Evolutionary conservation across 2,113 vertebrate species (phyloP), one percentile per base, ranked within the genome.

Genomic region (Ictalurus furcatus): DNA sequence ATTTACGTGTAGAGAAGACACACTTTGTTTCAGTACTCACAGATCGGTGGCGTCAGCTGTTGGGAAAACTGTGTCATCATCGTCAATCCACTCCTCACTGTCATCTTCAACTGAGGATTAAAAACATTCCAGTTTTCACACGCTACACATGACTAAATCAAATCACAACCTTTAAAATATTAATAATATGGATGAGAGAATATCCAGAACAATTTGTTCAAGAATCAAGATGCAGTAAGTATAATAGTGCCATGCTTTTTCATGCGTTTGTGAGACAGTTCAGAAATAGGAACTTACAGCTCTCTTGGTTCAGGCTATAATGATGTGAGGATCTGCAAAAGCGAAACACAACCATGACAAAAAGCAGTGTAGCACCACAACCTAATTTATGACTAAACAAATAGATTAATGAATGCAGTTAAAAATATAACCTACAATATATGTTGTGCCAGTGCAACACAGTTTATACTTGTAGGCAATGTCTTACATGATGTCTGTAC

Each of bases 11-110:
- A 52, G 23, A 25, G 19, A 21, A 74, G 21, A 59, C 58, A 82
- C 14, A 48, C 21, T 44, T 40, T 19, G 13, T 58, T 14, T 28
- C 6, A 16, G 7, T 71, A 94, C 94, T 95, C 86, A 96, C 92
- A 93, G 16, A 12, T 93, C 86, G 67, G 71, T 34, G 5, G 28
- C 1, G 1, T 91, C 82, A 3, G 37, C 2, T 5, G 44, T 0
- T 71, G 74, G 78, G 34, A 92, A 91, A 3, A 92, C 90, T 0
- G 78, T 8, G 8, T 88, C 40, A 0, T 96, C 95, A 0, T 96
- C 94, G 44, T 98, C 97, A 59, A 98, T 97, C 95, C 97, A 97
- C 89, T 97, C 96, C 0, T 95, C 95, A 58, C 95, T 96, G 94
- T 96, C 95, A 85, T 96, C 97, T 95, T 96, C 91, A 95, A 97